Evolutionary conservation across 2,113 vertebrate species (phyloP).

Genomic region (human (Homo sapiens)): GRCh38 chrX:111845001-111845500

Average conservation of each 20-base stretch:
- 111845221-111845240: no score
- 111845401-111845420: constrained; percentile 47
- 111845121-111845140: no score
- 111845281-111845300: constrained; percentile 44
- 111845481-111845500: constrained; percentile 71
- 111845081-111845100: no score
- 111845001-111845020: no score
- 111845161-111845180: no score
- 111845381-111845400: constrained; percentile 1
- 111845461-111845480: constrained; percentile 76
- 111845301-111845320: background rate
- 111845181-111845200: no score
- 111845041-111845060: no score
- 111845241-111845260: background rate
- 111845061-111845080: no score
- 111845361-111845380: constrained; percentile 10
- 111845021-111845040: no score
- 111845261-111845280: background rate
- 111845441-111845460: constrained; percentile 63
- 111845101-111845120: no score
- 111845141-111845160: no score
- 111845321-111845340: background rate
- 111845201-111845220: no score
- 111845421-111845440: constrained; percentile 65
- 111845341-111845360: constrained; percentile 42